Evolutionary conservation across 1,140 invertebrate species (phyloP), one percentile per base, ranked within the genome.

Genomic region (Drosophila varians): DNA sequence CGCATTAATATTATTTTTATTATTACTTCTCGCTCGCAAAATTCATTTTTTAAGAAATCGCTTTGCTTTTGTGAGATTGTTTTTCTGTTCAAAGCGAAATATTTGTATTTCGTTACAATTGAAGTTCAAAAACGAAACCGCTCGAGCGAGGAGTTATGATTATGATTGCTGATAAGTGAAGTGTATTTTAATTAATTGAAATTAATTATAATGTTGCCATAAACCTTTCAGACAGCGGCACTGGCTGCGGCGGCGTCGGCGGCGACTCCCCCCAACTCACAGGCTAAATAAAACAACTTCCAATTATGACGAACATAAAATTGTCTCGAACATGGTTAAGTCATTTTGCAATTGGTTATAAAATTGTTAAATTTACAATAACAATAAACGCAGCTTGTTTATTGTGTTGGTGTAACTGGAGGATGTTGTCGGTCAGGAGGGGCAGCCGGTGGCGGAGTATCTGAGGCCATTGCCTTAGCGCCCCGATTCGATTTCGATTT

Each of bases 151-250:
- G 9, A 61, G 54, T 74, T 77, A 56, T 70, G 48, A 80, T 80
- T 66, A 82, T 86, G 72, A 77, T 87, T 61, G 62, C 55, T 52
- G 74, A 78, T 77, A 84, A 77, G 48, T 57, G 53, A 66, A 83
- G 76, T 82, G 77, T 77, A 60, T 82, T 82, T 87, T 74, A 80
- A 86, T 87, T 86, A 77, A 87, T 87, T 86, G 72, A 86, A 77
- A 77, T 86, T 87, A 80, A 80, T 79, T 86, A 77, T 87, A 80
- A 80, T 86, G 73, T 43, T 60, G 25, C 34, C 57, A 76, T 79
- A 76, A 73, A 74, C 19, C 60, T 46, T 31, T 55, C 43, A 26
- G 56, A 21, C 66, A 28, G 62, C 18, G 57, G 43, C 58, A 66
- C n/a, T n/a, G n/a, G n/a, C n/a, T n/a, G 60, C 19, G 31, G 58